phyloP scores from a whole-genome alignment of 2,113 vertebrate genomes.

The Cyprinodon tularosa region DNA sequence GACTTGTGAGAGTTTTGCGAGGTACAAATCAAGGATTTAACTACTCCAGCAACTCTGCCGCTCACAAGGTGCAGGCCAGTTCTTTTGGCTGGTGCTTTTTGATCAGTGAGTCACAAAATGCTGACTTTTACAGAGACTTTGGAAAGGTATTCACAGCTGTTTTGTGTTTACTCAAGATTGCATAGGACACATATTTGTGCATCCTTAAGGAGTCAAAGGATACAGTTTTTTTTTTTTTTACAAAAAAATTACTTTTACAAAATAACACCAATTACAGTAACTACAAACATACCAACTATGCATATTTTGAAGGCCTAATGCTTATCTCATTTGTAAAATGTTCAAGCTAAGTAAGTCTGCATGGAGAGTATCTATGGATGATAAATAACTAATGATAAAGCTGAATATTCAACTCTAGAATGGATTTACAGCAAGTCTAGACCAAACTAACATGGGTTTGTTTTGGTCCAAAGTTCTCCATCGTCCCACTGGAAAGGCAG shows the following conservation, averaged over 20 bases:
- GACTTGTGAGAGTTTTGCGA: constrained; percentile 73
- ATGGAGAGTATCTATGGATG: neutral
- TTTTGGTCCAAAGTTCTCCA: too few species aligned
- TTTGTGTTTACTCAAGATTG: neutral
- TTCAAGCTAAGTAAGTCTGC: neutral
- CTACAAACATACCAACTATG: too few species aligned
- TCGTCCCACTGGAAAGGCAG: too few species aligned
- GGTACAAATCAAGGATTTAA: constrained; percentile 83
- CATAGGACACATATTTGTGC: neutral
- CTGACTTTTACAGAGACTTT: constrained; percentile 11
- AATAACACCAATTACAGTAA: too few species aligned
- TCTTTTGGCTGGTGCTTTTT: constrained; percentile 11
- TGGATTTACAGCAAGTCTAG: neutral
- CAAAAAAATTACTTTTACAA: neutral
- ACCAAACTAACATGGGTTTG: too few species aligned
- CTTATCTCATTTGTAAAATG: neutral
- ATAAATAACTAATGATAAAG: too few species aligned
- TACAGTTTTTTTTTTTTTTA: neutral
- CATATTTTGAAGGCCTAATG: too few species aligned
- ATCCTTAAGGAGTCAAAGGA: neutral
- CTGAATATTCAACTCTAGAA: too few species aligned
- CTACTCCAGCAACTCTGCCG: constrained; percentile 55
- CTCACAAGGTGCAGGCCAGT: constrained; percentile 40
- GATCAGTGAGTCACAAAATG: constrained; percentile 4
- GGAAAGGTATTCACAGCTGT: neutral